Conservation (phyloP, 1,140 invertebrate species). For the Propsilocerus akamusi region DNA sequence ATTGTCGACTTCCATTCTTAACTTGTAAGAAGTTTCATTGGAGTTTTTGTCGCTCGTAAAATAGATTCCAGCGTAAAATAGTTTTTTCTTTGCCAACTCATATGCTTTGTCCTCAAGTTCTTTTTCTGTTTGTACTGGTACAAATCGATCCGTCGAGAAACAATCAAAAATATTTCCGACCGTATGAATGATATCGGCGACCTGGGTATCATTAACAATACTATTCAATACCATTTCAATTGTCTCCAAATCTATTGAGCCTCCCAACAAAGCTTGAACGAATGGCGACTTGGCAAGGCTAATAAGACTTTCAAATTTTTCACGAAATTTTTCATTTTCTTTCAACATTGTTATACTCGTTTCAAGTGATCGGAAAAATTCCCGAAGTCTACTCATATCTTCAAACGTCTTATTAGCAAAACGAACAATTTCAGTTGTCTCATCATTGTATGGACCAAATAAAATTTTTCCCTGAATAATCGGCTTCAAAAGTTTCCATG, state of each 20-base stretch:
- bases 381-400: slow-evolving; percentile 29
- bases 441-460: slow-evolving; percentile 30
- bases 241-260: slow-evolving; percentile 15
- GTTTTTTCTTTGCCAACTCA: slow-evolving; percentile 24
- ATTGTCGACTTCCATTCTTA: slow-evolving; percentile 47
- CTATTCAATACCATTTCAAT: slow-evolving; percentile 13
- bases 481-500: slow-evolving; percentile 45
- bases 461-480: slow-evolving; percentile 41
- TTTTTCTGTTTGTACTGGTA: slow-evolving; percentile 26
- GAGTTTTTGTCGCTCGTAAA: slow-evolving; percentile 18
- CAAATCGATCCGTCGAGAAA: slow-evolving; percentile 35
- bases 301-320: slow-evolving; percentile 16
- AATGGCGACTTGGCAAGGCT: slow-evolving; percentile 20
- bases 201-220: slow-evolving; percentile 15
- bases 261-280: slow-evolving; percentile 17
- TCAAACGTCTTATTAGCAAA: slow-evolving; percentile 36
- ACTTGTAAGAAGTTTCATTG: slow-evolving; percentile 29
- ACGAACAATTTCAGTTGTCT: slow-evolving; percentile 29
- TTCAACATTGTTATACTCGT: slow-evolving; percentile 14
- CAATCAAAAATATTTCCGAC: slow-evolving; percentile 34
- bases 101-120: slow-evolving; percentile 30
- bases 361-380: slow-evolving; percentile 6
- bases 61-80: slow-evolving; percentile 18
- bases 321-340: slow-evolving; percentile 14
- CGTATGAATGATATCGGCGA: slow-evolving; percentile 16